These are phyloP conservation scores for Otolemur garnettii DNA, from an alignment of 2,113 vertebrate genomes.

Conservation along the genomic window DNA sequence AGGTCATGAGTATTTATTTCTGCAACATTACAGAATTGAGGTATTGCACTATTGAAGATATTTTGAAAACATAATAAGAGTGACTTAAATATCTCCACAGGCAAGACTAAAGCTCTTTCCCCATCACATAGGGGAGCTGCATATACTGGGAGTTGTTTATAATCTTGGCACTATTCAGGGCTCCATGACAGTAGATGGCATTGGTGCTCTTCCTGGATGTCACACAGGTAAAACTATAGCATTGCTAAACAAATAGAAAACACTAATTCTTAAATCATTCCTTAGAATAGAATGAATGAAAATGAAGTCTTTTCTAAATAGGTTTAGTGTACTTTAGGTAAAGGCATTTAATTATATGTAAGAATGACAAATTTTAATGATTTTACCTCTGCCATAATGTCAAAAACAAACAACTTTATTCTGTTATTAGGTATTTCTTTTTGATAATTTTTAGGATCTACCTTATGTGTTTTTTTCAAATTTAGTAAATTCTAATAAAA, in stretches of 20 bases:
- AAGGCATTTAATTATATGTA: not conserved
- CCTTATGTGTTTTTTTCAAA: not conserved
- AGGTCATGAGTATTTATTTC: conserved; percentile 47
- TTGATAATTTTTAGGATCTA: not conserved
- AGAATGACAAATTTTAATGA: conserved; percentile 52
- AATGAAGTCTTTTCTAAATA: conserved; percentile 11
- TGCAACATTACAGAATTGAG: conserved; percentile 54
- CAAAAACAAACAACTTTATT: conserved; percentile 49
- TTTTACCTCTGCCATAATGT: conserved; percentile 41
- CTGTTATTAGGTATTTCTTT: conserved; percentile 8
- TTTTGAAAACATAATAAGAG: conserved; percentile 84
- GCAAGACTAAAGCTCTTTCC: conserved; percentile 97
- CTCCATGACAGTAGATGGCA: conserved; percentile 87
- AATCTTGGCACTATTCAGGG: conserved; percentile 92
- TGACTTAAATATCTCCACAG: conserved; percentile 91
- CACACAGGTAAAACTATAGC: conserved; percentile 88
- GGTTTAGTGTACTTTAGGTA: conserved; percentile 24
- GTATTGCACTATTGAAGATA: conserved; percentile 52
- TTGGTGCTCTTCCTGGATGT: conserved; percentile 87
- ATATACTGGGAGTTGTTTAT: conserved; percentile 96
- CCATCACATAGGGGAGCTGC: conserved; percentile 95
- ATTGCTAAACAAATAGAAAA: conserved; percentile 54
- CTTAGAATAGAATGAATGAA: conserved; percentile 13
- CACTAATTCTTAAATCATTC: not conserved
- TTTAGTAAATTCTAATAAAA: conserved; percentile 51